Conservation (phyloP, 2,888 invertebrate species). For the Heliconius aoede region DNA sequence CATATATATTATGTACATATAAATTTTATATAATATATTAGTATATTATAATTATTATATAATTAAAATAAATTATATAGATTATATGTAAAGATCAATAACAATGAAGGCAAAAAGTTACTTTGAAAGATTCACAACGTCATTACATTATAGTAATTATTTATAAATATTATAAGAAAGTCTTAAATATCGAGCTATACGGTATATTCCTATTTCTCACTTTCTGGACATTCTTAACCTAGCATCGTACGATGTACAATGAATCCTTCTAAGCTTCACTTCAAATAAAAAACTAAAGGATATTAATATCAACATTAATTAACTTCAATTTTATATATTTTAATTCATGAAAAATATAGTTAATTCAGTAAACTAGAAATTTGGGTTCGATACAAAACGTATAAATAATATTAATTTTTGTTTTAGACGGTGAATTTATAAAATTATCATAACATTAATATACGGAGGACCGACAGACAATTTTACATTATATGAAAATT, state of each 20-base stretch:
- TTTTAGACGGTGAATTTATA: too few relatives aligned
- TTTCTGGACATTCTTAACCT: constrained; percentile 66
- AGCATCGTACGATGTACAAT: constrained; percentile 49
- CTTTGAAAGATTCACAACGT: constrained; percentile 62
- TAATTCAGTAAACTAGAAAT: too few relatives aligned
- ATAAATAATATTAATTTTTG: too few relatives aligned
- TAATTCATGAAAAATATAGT: too few relatives aligned
- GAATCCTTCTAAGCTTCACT: constrained; percentile 34
- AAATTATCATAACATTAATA: background rate
- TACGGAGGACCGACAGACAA: background rate
- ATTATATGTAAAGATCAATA: constrained; percentile 52
- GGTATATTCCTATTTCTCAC: constrained; percentile 54
- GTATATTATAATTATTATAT: constrained; percentile 28
- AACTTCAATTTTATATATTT: background rate
- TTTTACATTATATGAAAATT: too few relatives aligned
- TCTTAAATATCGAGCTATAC: constrained; percentile 45
- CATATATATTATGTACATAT: constrained; percentile 39
- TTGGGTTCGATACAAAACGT: too few relatives aligned
- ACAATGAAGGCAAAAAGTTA: constrained; percentile 60
- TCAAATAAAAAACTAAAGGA: background rate
- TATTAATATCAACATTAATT: background rate
- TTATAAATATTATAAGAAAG: constrained; percentile 30
- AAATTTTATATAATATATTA: constrained; percentile 32
- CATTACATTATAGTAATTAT: constrained; percentile 46
- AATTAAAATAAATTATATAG: constrained; percentile 43